Evolutionary conservation across 2,888 invertebrate species (phyloP), one percentile per base, ranked within the genome.

Genomic region (Timema podura): DNA sequence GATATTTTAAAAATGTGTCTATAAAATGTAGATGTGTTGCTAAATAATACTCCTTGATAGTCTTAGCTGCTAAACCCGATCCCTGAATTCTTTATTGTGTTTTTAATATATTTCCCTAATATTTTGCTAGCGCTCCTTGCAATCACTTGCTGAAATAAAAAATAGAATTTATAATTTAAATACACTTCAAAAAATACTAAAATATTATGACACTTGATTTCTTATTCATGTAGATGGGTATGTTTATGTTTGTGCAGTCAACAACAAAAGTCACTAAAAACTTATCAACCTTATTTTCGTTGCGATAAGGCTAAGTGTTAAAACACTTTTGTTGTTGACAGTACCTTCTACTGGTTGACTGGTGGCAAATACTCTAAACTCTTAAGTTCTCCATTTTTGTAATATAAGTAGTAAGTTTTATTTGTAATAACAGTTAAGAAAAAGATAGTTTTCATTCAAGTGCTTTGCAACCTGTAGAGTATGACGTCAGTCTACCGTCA

Each of bases 61-160:
- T 11, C 8, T 67, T 67, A 51, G 49, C 51, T 51, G 15, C 44
- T 44, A 15, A 44, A 9, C 44, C 44, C 16, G 48, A 48, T 16
- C 44, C 13, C 6, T 6, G 13, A 67, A 6, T 16, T 67, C 16
- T 49, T 48, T 7, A 6, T 15, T 51, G 44, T 51, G 49, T 51
- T 67, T 67, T 11, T 15, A 49, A 49, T 67, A 67, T 44, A 15
- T 11, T 5, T 49, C 67, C 48, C 67, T 2, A 13, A 67, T 67
- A 51, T 67, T 67, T 45, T 67, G 48, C 67, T 49, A 67, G 3
- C 51, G 51, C 13, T 51, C 67, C 44, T 51, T 67, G 49, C 67
- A 67, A 8, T 67, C 67, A 51, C 5, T 30, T 15, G 11, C 67
- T 67, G 49, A 67, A 67, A 67, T 48, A 2, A 67, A 67, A 46